Evolutionary conservation across 2,113 vertebrate genomes (phyloP), one percentile per base, ranked within the genome.

Genomic region (Phylloscopus trochilus): DNA sequence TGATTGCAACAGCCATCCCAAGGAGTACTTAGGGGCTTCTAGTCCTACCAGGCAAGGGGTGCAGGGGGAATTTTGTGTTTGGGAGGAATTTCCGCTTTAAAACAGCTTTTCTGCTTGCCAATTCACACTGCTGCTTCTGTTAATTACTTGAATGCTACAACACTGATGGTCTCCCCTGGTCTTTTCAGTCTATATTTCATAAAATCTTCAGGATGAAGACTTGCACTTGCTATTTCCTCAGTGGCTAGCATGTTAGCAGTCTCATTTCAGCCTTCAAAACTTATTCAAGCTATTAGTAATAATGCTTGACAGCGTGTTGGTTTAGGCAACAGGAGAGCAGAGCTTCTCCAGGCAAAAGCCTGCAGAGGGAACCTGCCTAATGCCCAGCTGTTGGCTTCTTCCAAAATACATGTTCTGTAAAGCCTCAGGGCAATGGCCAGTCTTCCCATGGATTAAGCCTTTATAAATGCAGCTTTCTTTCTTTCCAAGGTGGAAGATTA

Each of bases 261-360:
- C 60, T 81, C 56, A 76, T 63, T 83, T 58, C 58, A 84, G 82
- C 39, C 59, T 74, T 53, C 78, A 62, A 76, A 66, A 76, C 26
- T 58, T 60, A 79, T 72, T 60, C 37, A 47, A 52, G 37, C 58
- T 90, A 39, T 81, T 77, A 77, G 51, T 21, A 77, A 24, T 58
- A 70, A 62, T 6, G 14, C 39, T 39, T 81, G 68, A 64, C 69
- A 53, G 7, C 24, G 8, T 67, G 33, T 59, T 89, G 31, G 41
- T 94, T 83, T 85, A 51, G 56, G 60, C 60, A 89, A 46, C 1
- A 4, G 80, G 46, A 59, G 66, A 66, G 27, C 39, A 83, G 76
- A 95, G 49, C 19, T 81, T 44, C 62, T 82, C 47, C 69, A 90
- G 47, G 83, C 59, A 88, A 67, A 93, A 91, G 33, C 51, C 59